Percentiles rank a stretch among this genome's conserved stretches.
phyloP scores from a whole-genome alignment of 2,113 vertebrate species.

The Mustelus asterias region DNA sequence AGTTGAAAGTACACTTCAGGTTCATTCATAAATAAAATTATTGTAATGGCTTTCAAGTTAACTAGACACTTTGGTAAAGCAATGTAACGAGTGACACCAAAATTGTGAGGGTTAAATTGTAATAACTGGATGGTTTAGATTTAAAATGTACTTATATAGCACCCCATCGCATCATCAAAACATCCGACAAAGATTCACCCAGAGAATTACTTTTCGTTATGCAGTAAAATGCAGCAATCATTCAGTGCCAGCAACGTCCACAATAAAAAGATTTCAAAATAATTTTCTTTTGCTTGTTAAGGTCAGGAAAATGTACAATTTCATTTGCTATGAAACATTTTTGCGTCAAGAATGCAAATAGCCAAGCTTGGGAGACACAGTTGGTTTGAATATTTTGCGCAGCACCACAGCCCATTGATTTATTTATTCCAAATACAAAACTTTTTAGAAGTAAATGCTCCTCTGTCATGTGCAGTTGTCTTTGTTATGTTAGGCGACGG shows the following conservation, averaged over 20 bases:
- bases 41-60: not conserved
- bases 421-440: not conserved
- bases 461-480: not conserved
- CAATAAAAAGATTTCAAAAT: not conserved
- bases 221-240: conserved; percentile 18
- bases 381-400: conserved; percentile 27
- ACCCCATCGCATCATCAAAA: not conserved
- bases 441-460: not conserved
- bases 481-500: not conserved
- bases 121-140: not conserved
- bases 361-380: not conserved
- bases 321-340: not conserved
- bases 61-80: conserved; percentile 7
- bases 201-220: not conserved
- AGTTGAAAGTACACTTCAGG: conserved; percentile 3
- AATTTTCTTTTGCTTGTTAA: not conserved
- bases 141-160: not conserved
- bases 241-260: conserved; percentile 19
- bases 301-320: not conserved
- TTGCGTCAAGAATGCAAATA: conserved; percentile 29
- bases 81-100: not conserved
- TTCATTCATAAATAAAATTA: not conserved
- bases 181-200: not conserved
- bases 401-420: conserved; percentile 3
- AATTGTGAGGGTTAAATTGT: conserved; percentile 2